phyloP scores from a whole-genome alignment of 92 coral and sea anemone species.

The Epizoanthus ramosus region DNA sequence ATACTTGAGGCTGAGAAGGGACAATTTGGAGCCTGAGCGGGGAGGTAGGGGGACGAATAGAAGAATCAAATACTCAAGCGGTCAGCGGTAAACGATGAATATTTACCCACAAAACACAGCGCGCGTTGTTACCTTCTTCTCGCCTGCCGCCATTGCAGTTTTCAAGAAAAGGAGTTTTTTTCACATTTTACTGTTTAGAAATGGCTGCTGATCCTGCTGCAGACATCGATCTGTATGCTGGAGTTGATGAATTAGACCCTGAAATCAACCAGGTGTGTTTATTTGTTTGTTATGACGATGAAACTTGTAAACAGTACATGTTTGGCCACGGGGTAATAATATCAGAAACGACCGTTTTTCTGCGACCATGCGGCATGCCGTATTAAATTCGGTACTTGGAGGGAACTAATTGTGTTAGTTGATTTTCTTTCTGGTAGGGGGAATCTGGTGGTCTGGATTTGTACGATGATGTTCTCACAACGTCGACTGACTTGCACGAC shows the following conservation, averaged over 20 bases:
- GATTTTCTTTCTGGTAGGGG: constrained; percentile 38
- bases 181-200: not conserved
- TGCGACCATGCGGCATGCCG: not conserved
- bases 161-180: constrained; percentile 24
- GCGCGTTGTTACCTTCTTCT: too few species aligned
- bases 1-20: too few species aligned
- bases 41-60: too few species aligned
- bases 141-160: constrained; percentile 35
- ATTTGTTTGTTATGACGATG: not conserved
- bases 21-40: too few species aligned
- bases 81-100: too few species aligned
- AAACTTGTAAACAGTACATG: not conserved
- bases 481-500: constrained; percentile 67
- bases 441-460: constrained; percentile 75
- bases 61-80: too few species aligned
- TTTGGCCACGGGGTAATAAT: not conserved
- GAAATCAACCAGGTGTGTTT: constrained; percentile 73
- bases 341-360: too few species aligned
- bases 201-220: constrained; percentile 81
- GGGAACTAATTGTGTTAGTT: not conserved
- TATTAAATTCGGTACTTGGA: not conserved
- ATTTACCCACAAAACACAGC: too few species aligned
- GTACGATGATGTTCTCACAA: constrained; percentile 86
- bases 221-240: constrained; percentile 92
- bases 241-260: constrained; percentile 84